These are phyloP conservation scores for Chrysolina americana DNA, from an alignment of 2,888 invertebrate genomes.

Conservation along the genomic window DNA sequence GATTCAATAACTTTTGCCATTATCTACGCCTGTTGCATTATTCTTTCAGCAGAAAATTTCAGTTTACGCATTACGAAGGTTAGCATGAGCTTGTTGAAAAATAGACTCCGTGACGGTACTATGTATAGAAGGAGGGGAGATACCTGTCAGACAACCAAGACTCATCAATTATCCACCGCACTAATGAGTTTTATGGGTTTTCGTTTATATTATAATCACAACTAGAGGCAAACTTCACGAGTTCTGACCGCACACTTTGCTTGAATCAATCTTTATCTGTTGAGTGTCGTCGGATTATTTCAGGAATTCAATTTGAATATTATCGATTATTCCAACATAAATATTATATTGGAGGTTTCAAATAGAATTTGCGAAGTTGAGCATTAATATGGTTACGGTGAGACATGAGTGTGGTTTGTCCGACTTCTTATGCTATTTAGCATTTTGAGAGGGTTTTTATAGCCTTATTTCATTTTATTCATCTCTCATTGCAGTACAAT, in stretches of 20 bases:
- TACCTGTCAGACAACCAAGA: slow-evolving; percentile 50
- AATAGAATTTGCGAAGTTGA: too few relatives aligned
- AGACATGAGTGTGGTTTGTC: too few relatives aligned
- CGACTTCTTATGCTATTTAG: too few relatives aligned
- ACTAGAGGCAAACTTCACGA: slow-evolving; percentile 31
- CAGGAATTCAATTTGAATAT: too few relatives aligned
- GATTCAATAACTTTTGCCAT: too few relatives aligned
- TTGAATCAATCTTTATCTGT: slow-evolving; percentile 18
- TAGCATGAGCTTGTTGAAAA: slow-evolving; percentile 17
- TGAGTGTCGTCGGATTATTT: not conserved
- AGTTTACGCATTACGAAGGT: not conserved
- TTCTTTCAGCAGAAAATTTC: not conserved
- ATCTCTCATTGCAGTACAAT: too few relatives aligned
- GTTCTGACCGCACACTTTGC: not conserved
- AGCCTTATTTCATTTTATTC: too few relatives aligned
- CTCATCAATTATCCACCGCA: slow-evolving; percentile 62
- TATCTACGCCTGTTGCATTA: not conserved
- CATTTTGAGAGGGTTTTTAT: too few relatives aligned
- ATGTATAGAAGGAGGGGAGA: slow-evolving; percentile 34
- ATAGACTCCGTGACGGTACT: slow-evolving; percentile 24
- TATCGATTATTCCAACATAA: too few relatives aligned
- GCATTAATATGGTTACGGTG: too few relatives aligned
- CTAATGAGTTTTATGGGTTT: slow-evolving; percentile 65
- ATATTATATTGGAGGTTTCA: too few relatives aligned
- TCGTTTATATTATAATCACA: slow-evolving; percentile 58